Percentiles rank a stretch among this genome's conserved stretches.
Evolutionary conservation across 2,888 invertebrate species (phyloP).

Genomic region (Rhagonycha lutea): DNA sequence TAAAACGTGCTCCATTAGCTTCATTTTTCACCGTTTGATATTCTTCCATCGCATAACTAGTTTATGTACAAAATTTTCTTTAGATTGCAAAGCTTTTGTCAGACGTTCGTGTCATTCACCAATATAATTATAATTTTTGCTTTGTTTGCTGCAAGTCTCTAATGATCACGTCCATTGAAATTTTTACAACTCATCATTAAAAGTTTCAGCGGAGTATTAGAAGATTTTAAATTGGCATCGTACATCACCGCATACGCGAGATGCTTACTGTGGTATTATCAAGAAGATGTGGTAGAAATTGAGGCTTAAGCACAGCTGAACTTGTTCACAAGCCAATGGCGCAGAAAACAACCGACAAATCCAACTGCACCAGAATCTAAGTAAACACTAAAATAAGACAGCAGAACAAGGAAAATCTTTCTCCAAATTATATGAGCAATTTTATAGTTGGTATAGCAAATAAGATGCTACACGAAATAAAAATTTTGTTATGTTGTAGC

Average conservation of each 20-base stretch:
- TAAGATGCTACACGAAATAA: too few relatives aligned
- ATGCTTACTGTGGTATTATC: background rate
- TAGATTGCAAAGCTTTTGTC: conserved; percentile 21
- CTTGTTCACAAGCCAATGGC: conserved; percentile 23
- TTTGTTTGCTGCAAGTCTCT: background rate
- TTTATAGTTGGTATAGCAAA: background rate
- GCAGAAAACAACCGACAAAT: conserved; percentile 23
- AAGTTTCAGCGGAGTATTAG: background rate
- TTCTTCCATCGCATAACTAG: conserved; percentile 30
- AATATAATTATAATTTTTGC: background rate
- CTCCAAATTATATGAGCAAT: background rate
- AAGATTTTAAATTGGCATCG: background rate
- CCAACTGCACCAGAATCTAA: conserved; percentile 12
- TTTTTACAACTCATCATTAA: background rate
- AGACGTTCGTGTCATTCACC: background rate
- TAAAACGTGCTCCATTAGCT: conserved; percentile 37
- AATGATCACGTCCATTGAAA: background rate
- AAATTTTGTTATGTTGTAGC: too few relatives aligned
- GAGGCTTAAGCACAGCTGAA: conserved; percentile 21
- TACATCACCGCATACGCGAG: background rate
- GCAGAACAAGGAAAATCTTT: conserved; percentile 5
- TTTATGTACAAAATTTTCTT: conserved; percentile 20
- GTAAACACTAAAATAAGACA: conserved; percentile 14
- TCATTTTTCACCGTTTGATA: conserved; percentile 34
- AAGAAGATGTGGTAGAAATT: conserved; percentile 16